Base-by-base conservation (phyloP, 2,113 vertebrate genomes). In the Sinocyclocheilus anophthalmus region DNA sequence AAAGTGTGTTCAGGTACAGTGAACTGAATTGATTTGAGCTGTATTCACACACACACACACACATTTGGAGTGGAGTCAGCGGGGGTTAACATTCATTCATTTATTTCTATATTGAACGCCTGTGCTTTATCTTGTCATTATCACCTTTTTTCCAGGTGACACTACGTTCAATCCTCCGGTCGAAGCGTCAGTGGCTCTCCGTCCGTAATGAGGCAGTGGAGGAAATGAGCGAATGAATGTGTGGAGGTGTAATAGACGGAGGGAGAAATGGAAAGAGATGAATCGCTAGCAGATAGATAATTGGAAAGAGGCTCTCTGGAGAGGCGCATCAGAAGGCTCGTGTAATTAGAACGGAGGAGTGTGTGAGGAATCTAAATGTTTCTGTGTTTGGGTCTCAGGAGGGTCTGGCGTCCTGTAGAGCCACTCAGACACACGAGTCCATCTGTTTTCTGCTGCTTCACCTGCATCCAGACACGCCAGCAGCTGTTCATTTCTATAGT, bases 281-380 rank as follows among this genome's bases (percentile, higher is more conserved):
- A 50, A 93, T 93, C 92, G 92, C 80, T 76, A 48, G 90, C 89
- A 89, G 88, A 90, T 87, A 89, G 91, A 93, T 92, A 93, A 94
- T 93, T 92, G 92, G 92, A 93, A 76, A 63, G 89, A 87, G 50
- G 73, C 90, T 89, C 91, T 92, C 90, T 20, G 39, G 92, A 57
- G 82, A 89, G 90, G 75, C 61, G 48, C 30, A 70, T 82, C 63
- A 53, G 61, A 83, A n/a, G 50, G 67, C 48, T 73, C n/a, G 81
- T 59, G 81, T 83, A 83, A 83, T 83, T 83, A 83, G 81, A 73
- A 57, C 30, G 50, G 63, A 72, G 50, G 69, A 84, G 82, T 84
- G 82, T 84, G 82, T 73, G 82, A 84, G 50, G 82, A 84, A 84
- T 84, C 48, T 55, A 84, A 84, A 73, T 84, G 82, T 84, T 73